Evolutionary conservation across 2,888 invertebrate species (phyloP).

Genomic region (Sympetrum striolatum): DNA sequence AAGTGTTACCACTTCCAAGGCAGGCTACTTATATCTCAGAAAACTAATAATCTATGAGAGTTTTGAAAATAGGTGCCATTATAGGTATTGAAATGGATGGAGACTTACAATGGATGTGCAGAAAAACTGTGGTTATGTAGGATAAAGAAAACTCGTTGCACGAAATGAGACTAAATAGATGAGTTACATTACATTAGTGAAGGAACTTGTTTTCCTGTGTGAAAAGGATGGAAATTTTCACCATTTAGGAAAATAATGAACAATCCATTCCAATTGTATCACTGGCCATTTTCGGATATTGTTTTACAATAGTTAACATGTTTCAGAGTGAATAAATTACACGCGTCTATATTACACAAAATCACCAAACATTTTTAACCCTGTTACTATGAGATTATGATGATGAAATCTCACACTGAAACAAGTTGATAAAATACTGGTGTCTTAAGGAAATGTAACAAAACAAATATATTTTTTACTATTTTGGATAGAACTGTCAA

Average conservation of each 20-base stretch:
- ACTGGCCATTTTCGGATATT: background rate
- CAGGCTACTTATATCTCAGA: background rate
- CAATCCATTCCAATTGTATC: conserved; percentile 6
- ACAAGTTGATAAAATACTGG: background rate
- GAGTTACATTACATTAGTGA: background rate
- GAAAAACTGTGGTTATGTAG: background rate
- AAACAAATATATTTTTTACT: background rate
- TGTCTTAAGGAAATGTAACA: background rate
- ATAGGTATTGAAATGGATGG: background rate
- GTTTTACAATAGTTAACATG: background rate
- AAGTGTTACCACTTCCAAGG: background rate
- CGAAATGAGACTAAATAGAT: background rate
- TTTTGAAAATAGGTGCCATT: conserved; percentile 2
- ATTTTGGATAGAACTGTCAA: background rate
- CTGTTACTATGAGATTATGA: background rate
- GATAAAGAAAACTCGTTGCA: background rate
- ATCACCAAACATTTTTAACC: background rate
- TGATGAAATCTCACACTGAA: background rate
- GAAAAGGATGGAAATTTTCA: background rate
- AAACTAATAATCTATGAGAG: background rate
- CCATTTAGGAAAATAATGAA: background rate
- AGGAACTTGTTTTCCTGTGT: background rate
- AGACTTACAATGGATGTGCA: background rate
- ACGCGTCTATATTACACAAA: background rate
- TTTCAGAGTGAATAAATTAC: background rate